Base-by-base conservation (phyloP, 2,797 vertebrate genomes). In the Clarias pachynema region DNA sequence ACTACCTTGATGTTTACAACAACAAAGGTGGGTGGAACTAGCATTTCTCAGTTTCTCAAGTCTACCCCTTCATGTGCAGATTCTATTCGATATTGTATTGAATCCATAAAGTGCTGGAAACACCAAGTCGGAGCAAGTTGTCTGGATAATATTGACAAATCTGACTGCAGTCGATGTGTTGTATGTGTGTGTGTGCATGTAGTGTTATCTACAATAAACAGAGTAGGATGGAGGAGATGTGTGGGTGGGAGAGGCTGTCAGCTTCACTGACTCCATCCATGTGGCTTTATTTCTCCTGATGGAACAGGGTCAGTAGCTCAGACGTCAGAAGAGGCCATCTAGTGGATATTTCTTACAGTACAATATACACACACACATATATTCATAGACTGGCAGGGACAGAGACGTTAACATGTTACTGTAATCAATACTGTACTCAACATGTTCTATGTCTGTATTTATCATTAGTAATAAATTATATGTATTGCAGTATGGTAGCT, bases 1-100 rank as follows among this genome's bases (percentile, higher is more conserved):
- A 99, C 95, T 99, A 99, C 95, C 95, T 99, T 97, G 98, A 99
- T 94, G 98, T 99, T 82, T 82, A 82, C 81, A 82, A 82, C 56
- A 82, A 82, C 68, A 99, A 99, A 98, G 98, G 98, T 99, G 89
- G 94, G 95, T 84, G 20, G 4, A 86, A 62, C 20, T 53, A 16
- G 9, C 6, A 0, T 73, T 14, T 70, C 44, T 49, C 44, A 49
- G 3, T 74, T 9, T 79, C 53, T 88, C 20, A 9, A 74, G 8
- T 79, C 49, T 44, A n/a, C 62, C 37, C 57, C 7, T 31, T 53
- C n/a, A 2, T 12, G 12, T 34, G 29, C 22, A 40, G 8, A 53
- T 49, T n/a, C 65, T 44, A 49, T 29, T 12, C 44, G 44, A 49
- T 0, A 65, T 26, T 29, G 14, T 66, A 12, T 49, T 83, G 9